These are phyloP conservation scores for Glossophaga mutica DNA, from an alignment of 2,797 vertebrate genomes.

Conservation along the genomic window DNA sequence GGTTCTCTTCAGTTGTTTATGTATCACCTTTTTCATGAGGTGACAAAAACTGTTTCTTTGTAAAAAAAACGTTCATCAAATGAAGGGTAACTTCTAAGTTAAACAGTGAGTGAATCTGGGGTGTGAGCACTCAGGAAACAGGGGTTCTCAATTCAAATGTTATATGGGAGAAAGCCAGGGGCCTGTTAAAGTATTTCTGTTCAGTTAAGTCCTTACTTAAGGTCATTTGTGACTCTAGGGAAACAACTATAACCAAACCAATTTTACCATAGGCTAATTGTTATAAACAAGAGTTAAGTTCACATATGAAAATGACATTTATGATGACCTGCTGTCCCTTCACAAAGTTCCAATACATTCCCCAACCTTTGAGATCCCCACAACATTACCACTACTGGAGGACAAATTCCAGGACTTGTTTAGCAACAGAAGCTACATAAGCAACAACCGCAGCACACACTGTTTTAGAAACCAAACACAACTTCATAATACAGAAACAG, in stretches of 20 bases:
- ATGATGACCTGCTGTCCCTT: background rate
- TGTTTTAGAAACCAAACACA: slow-evolving; percentile 45
- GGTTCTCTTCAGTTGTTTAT: slow-evolving; percentile 46
- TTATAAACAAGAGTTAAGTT: background rate
- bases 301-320: background rate
- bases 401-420: slow-evolving; percentile 18
- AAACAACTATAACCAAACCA: background rate
- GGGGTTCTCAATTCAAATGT: background rate
- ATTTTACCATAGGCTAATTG: background rate
- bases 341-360: slow-evolving; percentile 7
- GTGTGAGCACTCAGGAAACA: background rate
- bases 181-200: background rate
- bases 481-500: background rate
- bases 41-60: slow-evolving; percentile 43
- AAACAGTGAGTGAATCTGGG: background rate
- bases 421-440: slow-evolving; percentile 11
- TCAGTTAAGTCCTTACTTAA: background rate
- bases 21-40: slow-evolving; percentile 10
- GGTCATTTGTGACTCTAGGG: background rate
- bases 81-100: slow-evolving; percentile 34
- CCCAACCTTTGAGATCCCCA: background rate
- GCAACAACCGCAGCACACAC: background rate
- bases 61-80: slow-evolving; percentile 25
- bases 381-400: background rate
- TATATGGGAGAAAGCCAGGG: background rate